Conservation (phyloP, 2,888 invertebrate genomes). For the Troides aeacus region DNA sequence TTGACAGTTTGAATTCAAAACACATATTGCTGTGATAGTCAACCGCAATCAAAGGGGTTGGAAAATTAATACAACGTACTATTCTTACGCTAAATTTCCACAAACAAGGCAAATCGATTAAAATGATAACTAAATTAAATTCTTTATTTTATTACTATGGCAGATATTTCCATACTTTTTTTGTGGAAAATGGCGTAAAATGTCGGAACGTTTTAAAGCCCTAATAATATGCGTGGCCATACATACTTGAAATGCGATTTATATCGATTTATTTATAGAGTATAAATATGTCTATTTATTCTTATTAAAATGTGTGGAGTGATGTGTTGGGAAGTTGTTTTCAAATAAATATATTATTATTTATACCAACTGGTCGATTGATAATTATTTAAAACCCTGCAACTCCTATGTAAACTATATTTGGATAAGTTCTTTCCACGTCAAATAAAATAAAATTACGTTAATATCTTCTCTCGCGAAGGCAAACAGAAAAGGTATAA, state of each 20-base stretch:
- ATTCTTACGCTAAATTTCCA: conserved; percentile 7
- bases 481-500: no score
- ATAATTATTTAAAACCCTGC: conserved; percentile 8
- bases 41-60: conserved; percentile 10
- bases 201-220: conserved; percentile 1
- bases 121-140: conserved; percentile 8
- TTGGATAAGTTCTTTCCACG: neutral
- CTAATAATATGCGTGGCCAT: conserved; percentile 17
- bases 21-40: conserved; percentile 19
- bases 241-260: conserved; percentile 19
- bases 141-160: conserved; percentile 4
- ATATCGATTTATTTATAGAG: conserved; percentile 25
- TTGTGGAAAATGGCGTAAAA: conserved; percentile 5
- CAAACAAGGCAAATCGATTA: neutral
- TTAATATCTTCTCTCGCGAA: no score
- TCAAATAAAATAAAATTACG: neutral
- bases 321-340: conserved; percentile 32
- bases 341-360: conserved; percentile 29
- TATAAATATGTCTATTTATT: conserved; percentile 29
- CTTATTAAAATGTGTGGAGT: conserved; percentile 29
- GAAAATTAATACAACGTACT: neutral
- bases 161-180: conserved; percentile 3
- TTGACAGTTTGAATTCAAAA: conserved; percentile 15
- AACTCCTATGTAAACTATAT: neutral
- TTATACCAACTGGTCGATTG: conserved; percentile 22